A percentile compares a stretch with the other conserved stretches of the same genome.
These are phyloP conservation scores for Trilocha varians DNA, from an alignment of 2,888 invertebrate genomes.

Conservation along the genomic window DNA sequence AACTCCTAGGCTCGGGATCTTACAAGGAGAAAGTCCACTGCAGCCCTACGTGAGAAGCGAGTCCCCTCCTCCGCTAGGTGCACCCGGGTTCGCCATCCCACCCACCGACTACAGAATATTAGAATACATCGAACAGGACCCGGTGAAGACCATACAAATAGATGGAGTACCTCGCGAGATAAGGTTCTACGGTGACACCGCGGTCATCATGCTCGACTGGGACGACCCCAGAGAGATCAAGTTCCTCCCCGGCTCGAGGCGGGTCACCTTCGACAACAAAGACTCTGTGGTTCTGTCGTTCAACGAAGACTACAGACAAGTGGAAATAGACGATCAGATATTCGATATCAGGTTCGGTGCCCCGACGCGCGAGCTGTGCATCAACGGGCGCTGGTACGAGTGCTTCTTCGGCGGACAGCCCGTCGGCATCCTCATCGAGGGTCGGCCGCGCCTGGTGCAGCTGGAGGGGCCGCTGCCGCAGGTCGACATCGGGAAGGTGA, in stretches of 20 bases:
- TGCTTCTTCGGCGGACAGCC: conserved; percentile 94
- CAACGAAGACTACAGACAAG: conserved; percentile 81
- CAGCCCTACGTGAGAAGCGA: conserved; percentile 41
- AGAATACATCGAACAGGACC: conserved; percentile 72
- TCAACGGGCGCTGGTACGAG: conserved; percentile 92
- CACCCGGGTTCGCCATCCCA: conserved; percentile 46
- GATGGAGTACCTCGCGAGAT: conserved; percentile 87
- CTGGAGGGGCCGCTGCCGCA: conserved; percentile 94
- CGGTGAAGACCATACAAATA: conserved; percentile 86
- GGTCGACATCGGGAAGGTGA: conserved; percentile 88
- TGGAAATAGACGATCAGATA: conserved; percentile 80
- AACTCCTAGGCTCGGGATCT: conserved; percentile 47
- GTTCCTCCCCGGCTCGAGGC: conserved; percentile 85
- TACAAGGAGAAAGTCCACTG: conserved; percentile 49
- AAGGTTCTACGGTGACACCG: conserved; percentile 88
- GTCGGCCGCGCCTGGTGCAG: conserved; percentile 83
- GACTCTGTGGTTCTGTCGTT: conserved; percentile 77
- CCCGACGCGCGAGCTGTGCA: conserved; percentile 91
- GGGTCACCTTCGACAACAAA: conserved; percentile 84
- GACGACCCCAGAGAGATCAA: conserved; percentile 89
- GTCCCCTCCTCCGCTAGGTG: conserved; percentile 53
- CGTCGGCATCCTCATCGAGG: conserved; percentile 84
- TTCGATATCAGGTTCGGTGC: conserved; percentile 91
- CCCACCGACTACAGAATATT: conserved; percentile 49
- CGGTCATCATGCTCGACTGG: conserved; percentile 88